phyloP scores from a whole-genome alignment of 2,888 invertebrate genomes.

The Creontiades dilutus region DNA sequence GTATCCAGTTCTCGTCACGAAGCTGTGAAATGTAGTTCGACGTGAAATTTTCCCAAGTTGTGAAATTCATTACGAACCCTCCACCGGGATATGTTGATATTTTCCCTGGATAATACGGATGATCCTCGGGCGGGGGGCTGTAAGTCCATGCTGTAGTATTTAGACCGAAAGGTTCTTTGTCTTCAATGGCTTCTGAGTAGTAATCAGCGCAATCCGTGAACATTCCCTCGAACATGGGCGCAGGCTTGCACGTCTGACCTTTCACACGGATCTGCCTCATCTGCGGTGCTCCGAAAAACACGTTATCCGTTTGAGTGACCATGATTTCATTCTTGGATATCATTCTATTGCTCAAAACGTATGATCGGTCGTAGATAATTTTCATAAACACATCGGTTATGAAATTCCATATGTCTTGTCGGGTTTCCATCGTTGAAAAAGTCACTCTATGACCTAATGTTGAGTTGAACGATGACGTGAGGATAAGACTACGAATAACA shows the following conservation, averaged over 20 bases:
- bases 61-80: constrained; percentile 82
- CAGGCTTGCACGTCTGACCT: constrained; percentile 80
- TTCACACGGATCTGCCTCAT: constrained; percentile 78
- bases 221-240: constrained; percentile 79
- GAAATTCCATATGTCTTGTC: constrained; percentile 76
- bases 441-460: neutral
- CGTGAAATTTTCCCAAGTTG: constrained; percentile 79
- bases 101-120: constrained; percentile 80
- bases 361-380: constrained; percentile 81
- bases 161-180: constrained; percentile 77
- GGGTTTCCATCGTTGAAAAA: neutral
- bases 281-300: constrained; percentile 79
- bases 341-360: neutral
- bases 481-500: constrained; percentile 40
- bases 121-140: neutral
- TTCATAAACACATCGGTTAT: constrained; percentile 80
- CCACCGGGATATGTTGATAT: constrained; percentile 81
- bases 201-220: constrained; percentile 81
- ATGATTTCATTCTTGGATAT: constrained; percentile 77
- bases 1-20: constrained; percentile 83
- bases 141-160: constrained; percentile 19
- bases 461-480: constrained; percentile 8
- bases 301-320: constrained; percentile 79
- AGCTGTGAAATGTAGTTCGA: constrained; percentile 79
- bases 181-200: constrained; percentile 81